Base-by-base conservation (phyloP, 2,797 vertebrate species). In the Neoniphon sammara region DNA sequence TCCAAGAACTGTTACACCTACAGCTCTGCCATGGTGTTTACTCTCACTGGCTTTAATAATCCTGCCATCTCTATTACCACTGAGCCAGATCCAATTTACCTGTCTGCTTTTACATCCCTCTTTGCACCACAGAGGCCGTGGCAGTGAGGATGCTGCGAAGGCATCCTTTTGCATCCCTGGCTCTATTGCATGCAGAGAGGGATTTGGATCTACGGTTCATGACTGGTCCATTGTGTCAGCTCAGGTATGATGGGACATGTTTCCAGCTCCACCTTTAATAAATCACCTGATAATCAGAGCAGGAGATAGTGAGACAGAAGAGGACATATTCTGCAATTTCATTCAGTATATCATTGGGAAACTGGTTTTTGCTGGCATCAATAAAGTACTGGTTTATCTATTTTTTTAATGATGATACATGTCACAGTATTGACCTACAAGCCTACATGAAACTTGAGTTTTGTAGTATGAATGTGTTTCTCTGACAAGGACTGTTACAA, bases 81-180 rank as follows among this genome's bases (percentile, higher is more conserved):
- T 95, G 7, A 71, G 81, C 6, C 70, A 94, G 18, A 76, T 93
- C 2, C 91, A 94, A 4, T n/a, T 50, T 21, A n/a, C 88, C 78
- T 11, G 10, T 67, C 23, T 53, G 79, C 17, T 71, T 94, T 76
- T 91, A 5, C 54, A 89, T 87, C 0, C 85, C 95, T 10, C 90
- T 95, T 10, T 88, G 92, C 84, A 95, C 96, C 78, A 91, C 96
- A 87, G 94, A 93, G 66, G 94, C 94, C 0, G 81, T 95, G 92
- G 95, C 95, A 3, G 93, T 94, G 84, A 94, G 95, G 61, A 96
- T 95, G 47, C n/a, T 50, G 47, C 7, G 7, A n/a, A 7, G 46
- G 12, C 36, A 39, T 46, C 44, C 44, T 46, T 14, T 15, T 46
- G 44, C 44, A 46, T 17, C 44, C 44, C 44, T 15, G 6, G 9